Conservation (phyloP, 2,113 vertebrate species). For the Pituophis catenifer region DNA sequence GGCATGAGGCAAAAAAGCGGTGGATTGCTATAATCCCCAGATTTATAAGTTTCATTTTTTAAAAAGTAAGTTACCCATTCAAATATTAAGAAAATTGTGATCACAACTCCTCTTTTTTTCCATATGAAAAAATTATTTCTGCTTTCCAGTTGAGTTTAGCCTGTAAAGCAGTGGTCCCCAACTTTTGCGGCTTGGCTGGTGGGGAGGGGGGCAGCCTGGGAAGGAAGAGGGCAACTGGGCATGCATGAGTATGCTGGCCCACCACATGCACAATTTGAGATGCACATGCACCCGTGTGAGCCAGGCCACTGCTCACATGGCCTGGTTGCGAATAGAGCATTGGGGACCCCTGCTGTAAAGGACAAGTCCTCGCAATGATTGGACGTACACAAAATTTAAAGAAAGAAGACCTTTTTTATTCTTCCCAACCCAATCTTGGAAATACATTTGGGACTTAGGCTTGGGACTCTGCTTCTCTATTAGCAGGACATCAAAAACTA, state of each 20-base stretch:
- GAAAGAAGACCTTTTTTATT: neutral
- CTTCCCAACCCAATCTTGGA: neutral
- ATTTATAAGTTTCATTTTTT: neutral
- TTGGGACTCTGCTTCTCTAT: neutral
- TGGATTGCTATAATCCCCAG: neutral
- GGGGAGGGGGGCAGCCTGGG: too few species aligned
- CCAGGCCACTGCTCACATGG: neutral
- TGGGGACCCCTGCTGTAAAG: neutral
- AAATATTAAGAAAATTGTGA: neutral
- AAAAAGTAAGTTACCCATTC: neutral
- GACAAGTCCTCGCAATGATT: neutral
- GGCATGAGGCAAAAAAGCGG: neutral
- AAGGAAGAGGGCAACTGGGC: neutral
- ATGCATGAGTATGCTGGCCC: neutral
- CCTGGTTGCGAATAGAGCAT: neutral
- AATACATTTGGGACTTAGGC: neutral
- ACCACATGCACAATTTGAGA: neutral
- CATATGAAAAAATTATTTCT: neutral
- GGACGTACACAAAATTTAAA: neutral
- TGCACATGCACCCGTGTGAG: neutral
- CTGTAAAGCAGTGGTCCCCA: neutral
- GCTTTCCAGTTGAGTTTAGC: neutral
- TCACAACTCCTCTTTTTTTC: neutral
- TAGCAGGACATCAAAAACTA: neutral
- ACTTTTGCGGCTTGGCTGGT: neutral